Evolutionary conservation across 2,888 invertebrate species (phyloP).

Genomic region (Chesias legatella): DNA sequence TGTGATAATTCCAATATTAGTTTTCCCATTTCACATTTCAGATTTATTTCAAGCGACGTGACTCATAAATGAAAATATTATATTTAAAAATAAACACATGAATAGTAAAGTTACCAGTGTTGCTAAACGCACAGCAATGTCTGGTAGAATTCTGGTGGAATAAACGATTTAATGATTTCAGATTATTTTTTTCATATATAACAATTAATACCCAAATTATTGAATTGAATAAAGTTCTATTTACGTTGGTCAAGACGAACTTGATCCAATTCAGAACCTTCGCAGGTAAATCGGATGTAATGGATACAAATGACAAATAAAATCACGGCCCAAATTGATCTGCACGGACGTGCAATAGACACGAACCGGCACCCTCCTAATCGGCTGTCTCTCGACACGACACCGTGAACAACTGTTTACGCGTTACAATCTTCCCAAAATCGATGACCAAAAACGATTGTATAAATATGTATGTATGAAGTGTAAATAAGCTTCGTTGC

Average conservation of each 20-base stretch:
- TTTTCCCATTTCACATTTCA: too few relatives aligned
- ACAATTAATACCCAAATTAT: neutral
- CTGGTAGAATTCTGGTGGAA: too few relatives aligned
- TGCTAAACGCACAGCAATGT: too few relatives aligned
- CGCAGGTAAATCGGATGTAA: conserved; percentile 2
- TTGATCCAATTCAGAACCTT: neutral
- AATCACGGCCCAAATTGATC: neutral
- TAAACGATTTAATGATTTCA: too few relatives aligned
- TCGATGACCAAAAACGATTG: conserved; percentile 66
- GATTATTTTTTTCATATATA: too few relatives aligned
- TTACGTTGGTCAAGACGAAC: conserved; percentile 14
- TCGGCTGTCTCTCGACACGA: neutral
- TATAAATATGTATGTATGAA: conserved; percentile 43
- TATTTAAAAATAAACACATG: too few relatives aligned
- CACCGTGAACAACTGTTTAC: conserved; percentile 31
- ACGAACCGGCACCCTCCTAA: conserved; percentile 13
- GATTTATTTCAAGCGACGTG: too few relatives aligned
- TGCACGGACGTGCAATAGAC: neutral
- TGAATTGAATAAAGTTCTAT: conserved; percentile 3
- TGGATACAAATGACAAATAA: conserved; percentile 1
- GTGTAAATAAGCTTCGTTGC: conserved; percentile 59
- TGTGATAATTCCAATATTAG: too few relatives aligned
- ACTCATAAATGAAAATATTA: too few relatives aligned
- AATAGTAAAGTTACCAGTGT: too few relatives aligned
- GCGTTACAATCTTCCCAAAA: conserved; percentile 60